A percentile compares a stretch with the other conserved stretches of the same genome.
Evolutionary conservation across 2,797 vertebrate genomes (phyloP).

Genomic region (Vipera ursinii): DNA sequence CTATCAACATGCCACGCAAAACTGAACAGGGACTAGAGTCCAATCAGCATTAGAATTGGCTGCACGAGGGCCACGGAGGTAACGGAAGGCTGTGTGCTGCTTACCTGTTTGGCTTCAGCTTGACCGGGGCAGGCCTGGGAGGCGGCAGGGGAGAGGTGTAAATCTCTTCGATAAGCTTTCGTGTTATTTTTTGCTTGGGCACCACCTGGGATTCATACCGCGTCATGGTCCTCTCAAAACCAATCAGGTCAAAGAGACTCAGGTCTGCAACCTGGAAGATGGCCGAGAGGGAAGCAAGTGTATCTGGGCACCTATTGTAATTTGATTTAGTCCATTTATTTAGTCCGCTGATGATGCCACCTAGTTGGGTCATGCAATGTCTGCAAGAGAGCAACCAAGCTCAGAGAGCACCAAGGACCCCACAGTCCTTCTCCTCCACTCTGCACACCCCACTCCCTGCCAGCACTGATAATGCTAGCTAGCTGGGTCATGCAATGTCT

Average conservation of each 20-base stretch:
- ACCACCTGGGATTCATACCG: constrained; percentile 81
- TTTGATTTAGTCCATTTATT: not conserved
- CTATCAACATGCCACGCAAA: not conserved
- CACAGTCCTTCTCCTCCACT: too few relatives aligned
- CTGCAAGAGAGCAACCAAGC: too few relatives aligned
- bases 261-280: constrained; percentile 75
- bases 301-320: not conserved
- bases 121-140: constrained; percentile 78
- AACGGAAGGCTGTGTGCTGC: not conserved
- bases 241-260: constrained; percentile 85
- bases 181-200: constrained; percentile 83
- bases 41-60: rapidly evolving
- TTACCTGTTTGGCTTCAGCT: constrained; percentile 90
- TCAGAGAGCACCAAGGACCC: too few relatives aligned
- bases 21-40: not conserved
- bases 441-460: too few relatives aligned
- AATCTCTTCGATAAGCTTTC: constrained; percentile 89
- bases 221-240: constrained; percentile 83
- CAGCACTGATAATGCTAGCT: too few relatives aligned
- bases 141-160: constrained; percentile 78
- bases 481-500: too few relatives aligned
- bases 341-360: not conserved
- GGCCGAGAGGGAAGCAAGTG: not conserved
- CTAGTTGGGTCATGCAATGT: not conserved
- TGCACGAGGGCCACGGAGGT: not conserved